phyloP scores from a whole-genome alignment of 2,797 vertebrate genomes.

The Tokudaia muenninki region DNA sequence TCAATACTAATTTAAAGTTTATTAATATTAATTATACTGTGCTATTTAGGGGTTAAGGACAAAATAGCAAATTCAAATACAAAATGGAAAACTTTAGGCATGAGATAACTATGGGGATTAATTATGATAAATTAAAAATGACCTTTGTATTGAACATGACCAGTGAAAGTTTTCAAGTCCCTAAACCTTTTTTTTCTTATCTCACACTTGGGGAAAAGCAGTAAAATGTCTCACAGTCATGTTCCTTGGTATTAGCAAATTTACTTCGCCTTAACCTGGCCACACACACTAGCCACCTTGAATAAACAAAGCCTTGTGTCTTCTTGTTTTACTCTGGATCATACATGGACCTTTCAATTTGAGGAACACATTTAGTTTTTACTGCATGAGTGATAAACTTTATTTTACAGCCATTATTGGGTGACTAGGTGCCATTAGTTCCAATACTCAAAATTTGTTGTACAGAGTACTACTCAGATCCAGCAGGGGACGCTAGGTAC shows the following conservation, averaged over 20 bases:
- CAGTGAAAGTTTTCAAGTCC: not conserved
- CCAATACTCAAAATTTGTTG: not conserved
- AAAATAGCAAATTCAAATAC: not conserved
- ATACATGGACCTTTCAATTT: not conserved
- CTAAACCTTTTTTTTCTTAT: not conserved
- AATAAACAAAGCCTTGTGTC: not conserved
- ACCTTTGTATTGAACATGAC: not conserved
- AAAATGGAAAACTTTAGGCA: not conserved
- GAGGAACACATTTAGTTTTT: not conserved
- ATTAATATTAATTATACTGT: constrained; percentile 14
- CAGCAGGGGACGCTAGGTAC: not conserved
- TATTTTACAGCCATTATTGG: not conserved
- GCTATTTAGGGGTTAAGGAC: not conserved
- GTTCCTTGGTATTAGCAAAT: not conserved
- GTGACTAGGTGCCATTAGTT: not conserved
- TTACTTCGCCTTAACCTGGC: not conserved
- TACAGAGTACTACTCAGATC: not conserved
- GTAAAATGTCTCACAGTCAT: not conserved
- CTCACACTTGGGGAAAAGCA: not conserved
- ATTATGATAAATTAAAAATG: not conserved
- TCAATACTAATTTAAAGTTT: constrained; percentile 33
- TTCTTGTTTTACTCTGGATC: not conserved
- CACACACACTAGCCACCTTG: not conserved
- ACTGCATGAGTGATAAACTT: not conserved
- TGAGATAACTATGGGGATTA: not conserved